Base-by-base conservation (phyloP, 92 coral and sea anemone genomes). In the Zoanthus sansibaricus region DNA sequence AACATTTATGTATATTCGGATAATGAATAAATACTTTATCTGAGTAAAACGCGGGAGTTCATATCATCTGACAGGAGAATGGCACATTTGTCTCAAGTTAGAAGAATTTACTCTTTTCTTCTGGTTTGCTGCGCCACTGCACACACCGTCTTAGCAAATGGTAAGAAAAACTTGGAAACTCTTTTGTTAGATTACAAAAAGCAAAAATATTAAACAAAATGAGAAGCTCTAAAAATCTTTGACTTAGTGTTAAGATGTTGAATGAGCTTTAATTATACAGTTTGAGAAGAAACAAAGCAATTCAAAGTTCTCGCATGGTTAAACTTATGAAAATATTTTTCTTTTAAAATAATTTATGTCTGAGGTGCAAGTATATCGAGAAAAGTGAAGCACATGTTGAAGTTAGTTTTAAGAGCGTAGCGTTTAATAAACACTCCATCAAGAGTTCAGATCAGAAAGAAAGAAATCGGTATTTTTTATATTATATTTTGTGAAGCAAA, bases 171-270 rank as follows among this genome's bases (percentile, higher is more conserved):
- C 15, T 59, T 17, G 15, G 4, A 45, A 2, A 13, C 48, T 76
- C 67, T 30, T 21, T 76, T 76, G 79, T 75, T 51, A 33, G n/a
- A 52, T 46, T 76, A 31, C 21, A 62, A 62, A 9, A n/a, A 17
- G 69, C 21, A 62, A 62, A 62, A 62, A 6, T 17, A 7, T 62
- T 62, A 2, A 37, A 4, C 42, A 62, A 62, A 17, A 62, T 17
- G 21, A 62, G 9, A 17, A 58, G 17, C 64, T 17, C n/a, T 1
- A 17, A 6, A 9, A 17, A 62, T 17, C 2, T 20, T 20, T 11
- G 1, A 49, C 55, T 49, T 62, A 62, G 9, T 5, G 18, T 62
- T 0, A 6, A 62, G 10, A 17, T n/a, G 6, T 62, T 62, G 10
- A 7, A 17, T 17, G 9, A 7, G 10, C 21, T 31, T 20, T 18